Base-by-base conservation (phyloP, 2,113 vertebrate species). In the Piprites chloris region DNA sequence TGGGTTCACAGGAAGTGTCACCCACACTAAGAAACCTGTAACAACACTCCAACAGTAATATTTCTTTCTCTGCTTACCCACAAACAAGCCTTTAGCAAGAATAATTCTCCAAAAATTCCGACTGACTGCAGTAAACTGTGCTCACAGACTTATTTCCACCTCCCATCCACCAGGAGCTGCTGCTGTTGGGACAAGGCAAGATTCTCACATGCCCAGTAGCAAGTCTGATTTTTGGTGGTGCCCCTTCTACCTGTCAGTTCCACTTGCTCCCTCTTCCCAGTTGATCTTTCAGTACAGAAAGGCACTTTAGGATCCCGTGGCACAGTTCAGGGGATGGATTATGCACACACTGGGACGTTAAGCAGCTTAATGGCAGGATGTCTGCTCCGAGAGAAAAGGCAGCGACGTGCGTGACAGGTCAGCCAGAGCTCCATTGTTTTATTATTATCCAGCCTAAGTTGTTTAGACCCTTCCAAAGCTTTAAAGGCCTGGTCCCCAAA, bases 281-380 rank as follows among this genome's bases (percentile, higher is more conserved):
- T 5, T 12, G 8, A 35, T 14, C 0, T 23, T 27, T 46, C 37
- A 52, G 39, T 27, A 2, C 0, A 6, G 61, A 33, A 26, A 37
- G 62, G 59, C 32, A 1, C 37, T 1, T 5, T 0, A 3, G 74
- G 53, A 41, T 7, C 30, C 58, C 2, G 2, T n/a, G 55, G 78
- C 78, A 47, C 2, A 4, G 85, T 3, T 49, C 41, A 17, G 71
- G 82, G 58, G 6, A 75, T 9, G 94, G 92, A 90, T 93, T 90
- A 83, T 26, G 82, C 58, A 46, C 9, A n/a, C 56, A 3, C 66
- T 72, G 3, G 85, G 82, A 44, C 6, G 6, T 21, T 91, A 94
- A 94, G 94, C 92, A 88, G 95, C 90, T 96, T 86, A 96, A 56
- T 30, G 69, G 68, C 5, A 66, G 68, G 72, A 83, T 56, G 85